These are phyloP conservation scores for Prionchulus punctatus DNA, from an alignment of 2,888 invertebrate genomes.

Conservation along the genomic window DNA sequence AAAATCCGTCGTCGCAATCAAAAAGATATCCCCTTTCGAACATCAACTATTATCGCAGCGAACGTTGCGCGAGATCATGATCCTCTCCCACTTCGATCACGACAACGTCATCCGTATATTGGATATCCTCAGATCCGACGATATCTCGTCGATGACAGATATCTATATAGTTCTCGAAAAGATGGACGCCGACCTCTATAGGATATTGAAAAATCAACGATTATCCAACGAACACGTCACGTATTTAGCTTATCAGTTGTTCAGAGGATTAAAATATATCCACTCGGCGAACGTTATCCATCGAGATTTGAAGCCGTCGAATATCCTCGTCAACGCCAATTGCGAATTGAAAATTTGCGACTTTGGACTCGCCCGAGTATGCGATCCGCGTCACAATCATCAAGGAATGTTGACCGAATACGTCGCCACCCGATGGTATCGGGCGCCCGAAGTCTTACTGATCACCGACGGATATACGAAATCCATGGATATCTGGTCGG, in stretches of 20 bases:
- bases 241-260: slow-evolving; percentile 7
- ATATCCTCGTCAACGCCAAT: slow-evolving; percentile 5
- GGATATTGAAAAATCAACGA: neutral
- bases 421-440: slow-evolving; percentile 8
- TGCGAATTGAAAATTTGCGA: slow-evolving; percentile 6
- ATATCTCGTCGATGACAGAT: neutral
- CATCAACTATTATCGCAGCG: slow-evolving; percentile 1
- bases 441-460: slow-evolving; percentile 9
- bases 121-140: slow-evolving; percentile 1
- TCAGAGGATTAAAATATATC: slow-evolving; percentile 6
- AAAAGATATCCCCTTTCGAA: slow-evolving; percentile 1
- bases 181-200: slow-evolving; percentile 4
- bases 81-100: slow-evolving; percentile 1
- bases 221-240: neutral
- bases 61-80: slow-evolving; percentile 3
- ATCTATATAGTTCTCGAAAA: slow-evolving; percentile 2
- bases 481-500: slow-evolving; percentile 7
- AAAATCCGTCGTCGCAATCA: slow-evolving; percentile 9
- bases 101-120: slow-evolving; percentile 3
- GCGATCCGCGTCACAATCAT: neutral
- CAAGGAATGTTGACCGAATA: slow-evolving; percentile 1
- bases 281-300: slow-evolving; percentile 7
- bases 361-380: slow-evolving; percentile 5
- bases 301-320: slow-evolving; percentile 7
- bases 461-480: neutral